Evolutionary conservation across 2,113 vertebrate species (phyloP).

Genomic region (Leiothrix lutea): DNA sequence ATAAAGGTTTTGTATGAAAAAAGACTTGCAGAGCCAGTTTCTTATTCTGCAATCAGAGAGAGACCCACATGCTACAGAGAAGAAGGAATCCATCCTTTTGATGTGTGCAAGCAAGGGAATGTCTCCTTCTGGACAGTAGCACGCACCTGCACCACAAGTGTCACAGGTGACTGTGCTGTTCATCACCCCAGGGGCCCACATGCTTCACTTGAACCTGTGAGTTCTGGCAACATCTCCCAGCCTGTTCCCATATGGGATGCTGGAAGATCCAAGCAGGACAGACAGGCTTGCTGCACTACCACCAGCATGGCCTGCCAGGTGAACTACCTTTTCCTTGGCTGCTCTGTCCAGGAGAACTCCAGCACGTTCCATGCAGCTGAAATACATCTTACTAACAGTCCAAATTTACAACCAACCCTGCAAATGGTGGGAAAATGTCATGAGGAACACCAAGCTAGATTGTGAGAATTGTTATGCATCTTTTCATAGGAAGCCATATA

Average conservation of each 20-base stretch:
- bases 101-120: not conserved
- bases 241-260: not conserved
- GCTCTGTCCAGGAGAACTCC: not conserved
- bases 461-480: not conserved
- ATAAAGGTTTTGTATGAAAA: not conserved
- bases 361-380: fast-evolving
- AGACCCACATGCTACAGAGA: not conserved
- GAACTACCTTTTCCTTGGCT: not conserved
- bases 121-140: not conserved
- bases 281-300: not conserved
- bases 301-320: not conserved
- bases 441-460: not conserved
- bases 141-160: not conserved
- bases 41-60: not conserved
- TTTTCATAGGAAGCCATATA: not conserved
- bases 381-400: not conserved
- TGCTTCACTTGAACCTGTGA: not conserved
- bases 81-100: not conserved
- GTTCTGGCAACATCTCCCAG: not conserved
- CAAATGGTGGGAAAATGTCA: not conserved
- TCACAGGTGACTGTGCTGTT: fast-evolving
- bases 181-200: not conserved
- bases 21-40: not conserved
- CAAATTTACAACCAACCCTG: fast-evolving
- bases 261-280: not conserved